These are phyloP conservation scores for Sialia sialis DNA, from an alignment of 2,113 vertebrate species.

Conservation along the genomic window DNA sequence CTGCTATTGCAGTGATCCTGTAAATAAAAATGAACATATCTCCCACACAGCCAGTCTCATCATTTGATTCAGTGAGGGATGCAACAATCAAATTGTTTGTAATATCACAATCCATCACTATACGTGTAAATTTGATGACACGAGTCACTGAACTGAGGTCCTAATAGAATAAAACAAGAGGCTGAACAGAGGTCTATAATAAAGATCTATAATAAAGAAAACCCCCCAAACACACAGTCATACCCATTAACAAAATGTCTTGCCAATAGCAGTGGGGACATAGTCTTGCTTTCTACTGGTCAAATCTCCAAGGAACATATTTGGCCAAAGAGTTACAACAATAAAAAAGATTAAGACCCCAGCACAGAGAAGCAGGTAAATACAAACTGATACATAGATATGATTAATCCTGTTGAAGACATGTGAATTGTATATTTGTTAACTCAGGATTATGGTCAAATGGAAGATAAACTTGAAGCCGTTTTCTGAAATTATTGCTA, in stretches of 20 bases:
- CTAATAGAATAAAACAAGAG: not conserved
- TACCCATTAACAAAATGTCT: not conserved
- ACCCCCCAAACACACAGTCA: not conserved
- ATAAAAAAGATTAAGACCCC: not conserved
- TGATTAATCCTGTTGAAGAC: not conserved
- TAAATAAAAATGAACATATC: not conserved
- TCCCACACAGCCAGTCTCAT: not conserved
- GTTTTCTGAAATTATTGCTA: not conserved
- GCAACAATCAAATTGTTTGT: not conserved
- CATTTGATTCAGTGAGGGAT: not conserved
- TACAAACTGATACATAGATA: not conserved
- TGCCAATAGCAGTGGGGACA: not conserved
- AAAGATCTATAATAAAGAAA: not conserved
- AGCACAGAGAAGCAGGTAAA: conserved; percentile 1
- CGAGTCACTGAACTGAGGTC: not conserved
- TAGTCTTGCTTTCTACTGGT: not conserved
- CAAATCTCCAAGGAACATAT: not conserved
- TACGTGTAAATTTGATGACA: not conserved
- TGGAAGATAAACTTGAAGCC: not conserved
- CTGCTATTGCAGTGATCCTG: not conserved
- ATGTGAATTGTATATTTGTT: not conserved
- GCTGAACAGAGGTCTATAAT: not conserved
- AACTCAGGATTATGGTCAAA: not conserved
- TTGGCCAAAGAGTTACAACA: not conserved
- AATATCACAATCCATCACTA: conserved; percentile 15